phyloP scores from a whole-genome alignment of 2,888 invertebrate species.

The Machimus rusticus region DNA sequence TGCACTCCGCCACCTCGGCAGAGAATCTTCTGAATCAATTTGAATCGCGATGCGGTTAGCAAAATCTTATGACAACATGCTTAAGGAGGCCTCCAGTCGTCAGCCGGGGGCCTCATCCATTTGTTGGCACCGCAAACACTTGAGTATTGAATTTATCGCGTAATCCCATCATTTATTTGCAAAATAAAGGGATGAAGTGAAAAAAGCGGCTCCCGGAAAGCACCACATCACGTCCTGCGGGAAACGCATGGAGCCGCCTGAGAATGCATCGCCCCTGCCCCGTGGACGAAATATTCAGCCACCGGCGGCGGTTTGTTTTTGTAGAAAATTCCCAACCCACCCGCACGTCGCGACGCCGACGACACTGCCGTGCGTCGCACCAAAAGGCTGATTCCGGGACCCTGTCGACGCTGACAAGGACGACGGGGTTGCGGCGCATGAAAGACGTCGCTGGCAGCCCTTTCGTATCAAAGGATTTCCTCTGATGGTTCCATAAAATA shows the following conservation, averaged over 20 bases:
- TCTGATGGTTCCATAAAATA: slow-evolving; percentile 45
- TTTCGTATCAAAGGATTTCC: slow-evolving; percentile 46
- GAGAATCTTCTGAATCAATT: neutral
- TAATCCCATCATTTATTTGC: slow-evolving; percentile 42
- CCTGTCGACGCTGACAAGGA: slow-evolving; percentile 25
- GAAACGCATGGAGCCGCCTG: neutral
- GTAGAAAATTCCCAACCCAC: neutral
- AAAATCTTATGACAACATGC: slow-evolving; percentile 31
- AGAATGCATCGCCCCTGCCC: neutral
- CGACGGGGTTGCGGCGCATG: slow-evolving; percentile 31
- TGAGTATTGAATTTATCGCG: slow-evolving; percentile 39
- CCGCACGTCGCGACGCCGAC: neutral
- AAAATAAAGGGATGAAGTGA: slow-evolving; percentile 6
- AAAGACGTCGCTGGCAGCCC: slow-evolving; percentile 15
- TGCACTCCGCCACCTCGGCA: neutral
- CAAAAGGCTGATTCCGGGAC: neutral
- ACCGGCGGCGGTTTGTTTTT: neutral
- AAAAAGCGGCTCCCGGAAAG: neutral
- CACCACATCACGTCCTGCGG: neutral
- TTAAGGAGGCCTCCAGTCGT: slow-evolving; percentile 5
- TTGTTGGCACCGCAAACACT: slow-evolving; percentile 35
- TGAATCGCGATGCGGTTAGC: slow-evolving; percentile 23
- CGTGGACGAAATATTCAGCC: neutral
- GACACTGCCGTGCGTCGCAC: neutral
- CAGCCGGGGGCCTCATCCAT: slow-evolving; percentile 15